Percentiles rank a stretch among this genome's conserved stretches.
Evolutionary conservation across 2,797 vertebrate species (phyloP).

Genomic region (Ptychobarbus kaznakovi): DNA sequence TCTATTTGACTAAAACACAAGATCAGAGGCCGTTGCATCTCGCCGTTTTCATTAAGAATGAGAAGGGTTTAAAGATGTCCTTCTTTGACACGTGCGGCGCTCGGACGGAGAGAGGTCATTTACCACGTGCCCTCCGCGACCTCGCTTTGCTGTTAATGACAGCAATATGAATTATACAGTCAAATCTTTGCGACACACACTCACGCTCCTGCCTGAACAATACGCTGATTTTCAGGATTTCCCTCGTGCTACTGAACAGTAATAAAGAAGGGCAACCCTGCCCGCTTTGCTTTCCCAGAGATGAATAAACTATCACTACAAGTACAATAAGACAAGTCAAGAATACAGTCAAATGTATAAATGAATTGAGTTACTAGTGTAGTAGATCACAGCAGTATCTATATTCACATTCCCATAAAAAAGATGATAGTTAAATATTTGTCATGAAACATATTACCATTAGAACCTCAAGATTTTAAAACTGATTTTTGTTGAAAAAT

Average conservation of each 20-base stretch:
- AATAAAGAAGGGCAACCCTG: background rate
- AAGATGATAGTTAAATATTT: background rate
- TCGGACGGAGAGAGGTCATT: constrained; percentile 57
- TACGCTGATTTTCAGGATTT: background rate
- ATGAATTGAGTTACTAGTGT: background rate
- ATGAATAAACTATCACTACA: background rate
- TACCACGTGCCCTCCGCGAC: constrained; percentile 44
- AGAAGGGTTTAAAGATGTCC: constrained; percentile 81
- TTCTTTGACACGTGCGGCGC: constrained; percentile 46
- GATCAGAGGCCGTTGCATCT: constrained; percentile 90
- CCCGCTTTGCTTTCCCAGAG: background rate
- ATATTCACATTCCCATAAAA: background rate
- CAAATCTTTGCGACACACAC: constrained; percentile 25
- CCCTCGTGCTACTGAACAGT: background rate
- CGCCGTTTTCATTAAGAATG: constrained; percentile 84
- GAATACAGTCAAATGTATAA: background rate
- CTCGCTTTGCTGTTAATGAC: constrained; percentile 51
- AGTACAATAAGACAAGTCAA: background rate
- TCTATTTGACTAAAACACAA: constrained; percentile 91
- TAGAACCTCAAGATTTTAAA: background rate
- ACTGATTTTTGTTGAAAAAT: background rate
- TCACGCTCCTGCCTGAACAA: background rate
- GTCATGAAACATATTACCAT: background rate
- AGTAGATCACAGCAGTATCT: background rate
- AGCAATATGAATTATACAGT: constrained; percentile 54